These are phyloP conservation scores for Ecliptopera silaceata DNA, from an alignment of 2,888 invertebrate species.

Conservation along the genomic window DNA sequence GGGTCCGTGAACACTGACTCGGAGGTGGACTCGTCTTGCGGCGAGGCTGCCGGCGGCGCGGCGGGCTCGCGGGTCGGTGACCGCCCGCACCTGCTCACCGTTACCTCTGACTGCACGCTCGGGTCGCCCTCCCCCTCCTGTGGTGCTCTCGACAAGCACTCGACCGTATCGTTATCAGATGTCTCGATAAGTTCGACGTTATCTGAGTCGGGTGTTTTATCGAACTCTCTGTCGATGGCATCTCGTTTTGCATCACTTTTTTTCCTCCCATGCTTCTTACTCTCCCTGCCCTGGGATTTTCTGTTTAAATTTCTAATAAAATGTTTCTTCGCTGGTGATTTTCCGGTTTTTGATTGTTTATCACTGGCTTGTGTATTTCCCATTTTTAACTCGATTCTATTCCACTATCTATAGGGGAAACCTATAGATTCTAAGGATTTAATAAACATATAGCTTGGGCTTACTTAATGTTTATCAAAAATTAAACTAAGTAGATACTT, in stretches of 20 bases:
- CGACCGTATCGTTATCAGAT: slow-evolving; percentile 77
- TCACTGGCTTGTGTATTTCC: slow-evolving; percentile 81
- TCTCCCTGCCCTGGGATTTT: slow-evolving; percentile 69
- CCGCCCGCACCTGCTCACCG: slow-evolving; percentile 76
- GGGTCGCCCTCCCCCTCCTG: slow-evolving; percentile 58
- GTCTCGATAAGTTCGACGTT: slow-evolving; percentile 72
- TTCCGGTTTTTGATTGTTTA: slow-evolving; percentile 78
- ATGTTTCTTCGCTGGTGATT: slow-evolving; percentile 83
- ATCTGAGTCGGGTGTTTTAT: slow-evolving; percentile 79
- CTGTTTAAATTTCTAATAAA: slow-evolving; percentile 79
- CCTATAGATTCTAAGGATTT: too few relatives aligned
- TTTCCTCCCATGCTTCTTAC: slow-evolving; percentile 72
- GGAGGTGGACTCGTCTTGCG: slow-evolving; percentile 85
- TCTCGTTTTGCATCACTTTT: slow-evolving; percentile 68
- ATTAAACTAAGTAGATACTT: too few relatives aligned
- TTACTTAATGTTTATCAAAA: not conserved
- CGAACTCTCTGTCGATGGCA: slow-evolving; percentile 63
- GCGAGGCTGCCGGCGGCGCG: slow-evolving; percentile 56
- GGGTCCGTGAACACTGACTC: slow-evolving; percentile 91
- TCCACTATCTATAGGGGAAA: not conserved
- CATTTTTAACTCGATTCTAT: slow-evolving; percentile 61
- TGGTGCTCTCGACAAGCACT: slow-evolving; percentile 69
- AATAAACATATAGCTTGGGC: too few relatives aligned
- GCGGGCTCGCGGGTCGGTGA: slow-evolving; percentile 74
- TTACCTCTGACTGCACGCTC: slow-evolving; percentile 73